Evolutionary conservation across 2,797 vertebrate genomes (phyloP), one percentile per base, ranked within the genome.

Genomic region (Alcedo quadribrachys): DNA sequence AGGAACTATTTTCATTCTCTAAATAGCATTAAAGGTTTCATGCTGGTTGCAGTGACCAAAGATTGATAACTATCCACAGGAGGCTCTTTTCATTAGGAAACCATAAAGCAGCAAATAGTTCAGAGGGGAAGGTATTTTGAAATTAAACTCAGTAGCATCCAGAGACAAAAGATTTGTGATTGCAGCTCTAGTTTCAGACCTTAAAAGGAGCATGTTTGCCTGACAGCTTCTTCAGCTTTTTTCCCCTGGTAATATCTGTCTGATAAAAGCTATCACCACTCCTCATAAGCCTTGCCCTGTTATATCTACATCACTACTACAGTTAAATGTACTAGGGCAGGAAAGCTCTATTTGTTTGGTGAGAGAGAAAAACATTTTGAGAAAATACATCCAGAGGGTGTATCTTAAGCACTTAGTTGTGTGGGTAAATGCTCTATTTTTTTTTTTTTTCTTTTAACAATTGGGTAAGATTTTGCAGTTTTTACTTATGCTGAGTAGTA

Each of bases 41-140:
- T 48, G 82, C 90, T 87, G 88, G 42, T 69, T 90, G 69, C 60
- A 66, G 69, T 30, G 24, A 81, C 61, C 66, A 35, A 77, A 82
- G 90, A 85, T 69, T 94, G 69, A 63, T 89, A 81, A 81, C 79
- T 66, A 67, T 77, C 90, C 73, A 63, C 40, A 62, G 86, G 84
- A 94, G 55, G 57, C 60, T 89, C 42, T 73, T 87, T 90, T 93
- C 73, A 67, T 93, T 85, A 83, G 45, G 73, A 87, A 85, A 57
- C 37, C 40, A 60, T 13, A 67, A n/a, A 79, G 35, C 3, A 80
- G 18, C 25, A 73, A 92, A 83, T 21, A 94, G 66, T 75, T 90
- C 75, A 66, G 43, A 78, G 27, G 35, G 28, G 20, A 90, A 93
- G 16, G 48, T 53, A 81, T 93, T 93, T 61, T 75, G 66, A 87